Percentiles rank a stretch among this genome's conserved stretches.
Evolutionary conservation across 1,140 invertebrate genomes (phyloP).

Genomic region (Leptopilina boulardi): DNA sequence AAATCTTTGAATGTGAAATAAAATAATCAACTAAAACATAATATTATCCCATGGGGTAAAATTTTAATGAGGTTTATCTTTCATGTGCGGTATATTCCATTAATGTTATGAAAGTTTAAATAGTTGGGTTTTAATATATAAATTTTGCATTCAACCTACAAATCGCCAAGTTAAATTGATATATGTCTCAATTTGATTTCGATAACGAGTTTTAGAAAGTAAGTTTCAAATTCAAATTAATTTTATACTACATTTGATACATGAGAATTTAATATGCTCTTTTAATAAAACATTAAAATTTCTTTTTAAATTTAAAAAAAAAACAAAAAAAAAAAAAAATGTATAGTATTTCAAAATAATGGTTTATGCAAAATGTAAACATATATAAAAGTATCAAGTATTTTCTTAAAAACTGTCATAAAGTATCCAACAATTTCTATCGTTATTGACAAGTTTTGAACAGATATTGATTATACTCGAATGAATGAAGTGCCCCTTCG

Average conservation of each 20-base stretch:
- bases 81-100: background rate
- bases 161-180: slow-evolving; percentile 1
- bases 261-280: background rate
- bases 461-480: slow-evolving; percentile 23
- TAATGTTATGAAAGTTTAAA: background rate
- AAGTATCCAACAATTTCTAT: background rate
- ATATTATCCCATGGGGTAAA: background rate
- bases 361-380: no score
- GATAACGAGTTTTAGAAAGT: slow-evolving; percentile 10
- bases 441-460: slow-evolving; percentile 9
- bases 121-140: background rate
- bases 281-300: no score
- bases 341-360: no score
- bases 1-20: background rate
- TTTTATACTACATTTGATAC: background rate
- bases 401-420: background rate
- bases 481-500: slow-evolving; percentile 12
- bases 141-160: background rate
- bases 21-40: background rate
- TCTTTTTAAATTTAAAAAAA: background rate
- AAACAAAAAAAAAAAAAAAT: no score
- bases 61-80: slow-evolving; percentile 11
- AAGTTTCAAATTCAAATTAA: background rate
- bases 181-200: background rate
- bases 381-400: background rate